Conservation (phyloP, 2,888 invertebrate species). For the Caenorhabditis doughertyi region DNA sequence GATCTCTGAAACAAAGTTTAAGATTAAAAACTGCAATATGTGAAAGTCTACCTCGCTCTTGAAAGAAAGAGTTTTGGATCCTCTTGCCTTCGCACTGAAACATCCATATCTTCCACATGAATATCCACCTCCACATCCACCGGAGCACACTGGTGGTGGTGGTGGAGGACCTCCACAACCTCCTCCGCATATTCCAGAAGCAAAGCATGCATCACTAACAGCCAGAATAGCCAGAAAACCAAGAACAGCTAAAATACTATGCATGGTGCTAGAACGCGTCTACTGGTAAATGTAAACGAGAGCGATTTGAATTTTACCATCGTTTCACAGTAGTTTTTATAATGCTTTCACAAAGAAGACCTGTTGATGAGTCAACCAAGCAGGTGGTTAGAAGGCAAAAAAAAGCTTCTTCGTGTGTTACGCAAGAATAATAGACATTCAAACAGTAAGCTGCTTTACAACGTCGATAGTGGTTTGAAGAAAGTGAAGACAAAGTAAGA, state of each 20-base stretch:
- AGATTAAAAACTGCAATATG: too few relatives aligned
- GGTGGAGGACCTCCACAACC: slow-evolving; percentile 80
- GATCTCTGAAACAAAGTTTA: slow-evolving; percentile 28
- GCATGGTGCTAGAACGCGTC: slow-evolving; percentile 31
- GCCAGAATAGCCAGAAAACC: slow-evolving; percentile 53
- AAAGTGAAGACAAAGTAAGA: slow-evolving; percentile 61
- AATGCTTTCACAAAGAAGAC: slow-evolving; percentile 61
- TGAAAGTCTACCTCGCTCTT: slow-evolving; percentile 24
- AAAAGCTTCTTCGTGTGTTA: slow-evolving; percentile 54
- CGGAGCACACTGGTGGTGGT: slow-evolving; percentile 73
- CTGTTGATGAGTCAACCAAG: slow-evolving; percentile 58
- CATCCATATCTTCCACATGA: slow-evolving; percentile 81
- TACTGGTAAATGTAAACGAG: slow-evolving; percentile 1
- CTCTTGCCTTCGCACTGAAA: slow-evolving; percentile 74
- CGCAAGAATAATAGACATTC: slow-evolving; percentile 63
- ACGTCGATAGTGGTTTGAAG: slow-evolving; percentile 55
- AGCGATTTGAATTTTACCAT: slow-evolving; percentile 45
- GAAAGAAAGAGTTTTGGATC: slow-evolving; percentile 61
- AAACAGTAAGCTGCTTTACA: slow-evolving; percentile 64
- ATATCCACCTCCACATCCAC: slow-evolving; percentile 73
- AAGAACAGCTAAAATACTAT: slow-evolving; percentile 38
- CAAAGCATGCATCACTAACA: slow-evolving; percentile 77
- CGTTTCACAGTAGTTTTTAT: slow-evolving; percentile 55
- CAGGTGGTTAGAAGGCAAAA: slow-evolving; percentile 37
- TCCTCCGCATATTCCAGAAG: slow-evolving; percentile 81